These are phyloP conservation scores for Choristoneura fumiferana DNA, from an alignment of 1,140 invertebrate species.

Conservation along the genomic window DNA sequence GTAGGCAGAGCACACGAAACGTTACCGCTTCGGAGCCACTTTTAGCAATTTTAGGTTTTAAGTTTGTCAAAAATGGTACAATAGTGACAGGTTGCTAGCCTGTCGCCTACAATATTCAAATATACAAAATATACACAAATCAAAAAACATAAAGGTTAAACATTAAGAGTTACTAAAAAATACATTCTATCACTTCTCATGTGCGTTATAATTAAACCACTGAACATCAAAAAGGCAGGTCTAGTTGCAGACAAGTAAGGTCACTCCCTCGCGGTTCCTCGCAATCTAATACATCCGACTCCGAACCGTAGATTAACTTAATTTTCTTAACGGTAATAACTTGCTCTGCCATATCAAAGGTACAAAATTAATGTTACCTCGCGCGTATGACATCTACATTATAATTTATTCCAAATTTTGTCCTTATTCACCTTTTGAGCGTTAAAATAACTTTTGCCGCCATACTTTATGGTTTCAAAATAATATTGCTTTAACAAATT, in stretches of 20 bases:
- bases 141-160: no score
- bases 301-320: constrained; percentile 3
- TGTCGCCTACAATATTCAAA: no score
- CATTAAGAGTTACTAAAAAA: no score
- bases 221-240: constrained; percentile 2
- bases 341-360: constrained; percentile 13
- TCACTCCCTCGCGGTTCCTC: background rate
- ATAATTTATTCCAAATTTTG: constrained; percentile 13
- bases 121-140: no score
- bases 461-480: no score
- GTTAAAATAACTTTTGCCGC: background rate
- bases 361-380: constrained; percentile 11
- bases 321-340: constrained; percentile 18
- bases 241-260: background rate
- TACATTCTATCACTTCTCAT: no score
- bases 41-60: no score
- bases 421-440: constrained; percentile 7
- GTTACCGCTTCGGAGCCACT: no score
- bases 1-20: no score
- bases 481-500: no score
- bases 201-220: background rate
- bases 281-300: constrained; percentile 4
- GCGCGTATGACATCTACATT: constrained; percentile 3
- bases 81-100: no score
- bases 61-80: no score